Percentiles rank a stretch among this genome's conserved stretches.
Conservation (phyloP, 2,113 vertebrate genomes). For the Chrysemys picta region DNA sequence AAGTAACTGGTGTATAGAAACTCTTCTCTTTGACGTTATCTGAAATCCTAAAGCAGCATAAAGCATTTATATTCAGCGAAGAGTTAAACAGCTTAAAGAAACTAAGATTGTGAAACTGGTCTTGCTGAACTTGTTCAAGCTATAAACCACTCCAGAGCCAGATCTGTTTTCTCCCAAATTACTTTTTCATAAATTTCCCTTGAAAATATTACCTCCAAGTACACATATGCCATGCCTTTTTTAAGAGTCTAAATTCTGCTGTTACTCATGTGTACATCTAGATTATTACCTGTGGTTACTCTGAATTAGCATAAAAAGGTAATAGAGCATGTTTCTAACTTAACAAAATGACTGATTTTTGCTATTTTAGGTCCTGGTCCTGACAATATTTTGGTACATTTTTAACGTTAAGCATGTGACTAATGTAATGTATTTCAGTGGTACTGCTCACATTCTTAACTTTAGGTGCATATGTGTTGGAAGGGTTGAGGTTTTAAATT, state of each 20-base stretch:
- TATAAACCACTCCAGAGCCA: background rate
- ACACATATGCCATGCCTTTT: background rate
- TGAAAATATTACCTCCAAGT: background rate
- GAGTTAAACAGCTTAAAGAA: background rate
- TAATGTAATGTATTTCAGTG: background rate
- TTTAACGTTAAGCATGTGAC: background rate
- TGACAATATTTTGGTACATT: background rate
- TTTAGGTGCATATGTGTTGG: background rate
- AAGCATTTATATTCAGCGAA: background rate
- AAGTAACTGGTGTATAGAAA: conserved; percentile 24
- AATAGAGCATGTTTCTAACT: background rate
- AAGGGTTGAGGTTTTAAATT: background rate
- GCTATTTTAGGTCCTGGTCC: background rate
- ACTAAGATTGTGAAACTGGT: background rate
- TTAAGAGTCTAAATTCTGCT: conserved; percentile 6
- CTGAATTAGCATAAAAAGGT: background rate
- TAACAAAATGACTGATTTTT: background rate
- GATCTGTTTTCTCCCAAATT: background rate
- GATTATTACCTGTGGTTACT: background rate
- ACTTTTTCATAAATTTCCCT: background rate
- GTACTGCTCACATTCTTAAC: background rate
- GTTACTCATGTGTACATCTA: background rate
- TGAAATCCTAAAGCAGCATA: background rate
- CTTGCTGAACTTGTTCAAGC: background rate
- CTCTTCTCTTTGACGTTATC: background rate